Evolutionary conservation across 2,797 vertebrate genomes (phyloP).

Genomic region (Vipera latastei): DNA sequence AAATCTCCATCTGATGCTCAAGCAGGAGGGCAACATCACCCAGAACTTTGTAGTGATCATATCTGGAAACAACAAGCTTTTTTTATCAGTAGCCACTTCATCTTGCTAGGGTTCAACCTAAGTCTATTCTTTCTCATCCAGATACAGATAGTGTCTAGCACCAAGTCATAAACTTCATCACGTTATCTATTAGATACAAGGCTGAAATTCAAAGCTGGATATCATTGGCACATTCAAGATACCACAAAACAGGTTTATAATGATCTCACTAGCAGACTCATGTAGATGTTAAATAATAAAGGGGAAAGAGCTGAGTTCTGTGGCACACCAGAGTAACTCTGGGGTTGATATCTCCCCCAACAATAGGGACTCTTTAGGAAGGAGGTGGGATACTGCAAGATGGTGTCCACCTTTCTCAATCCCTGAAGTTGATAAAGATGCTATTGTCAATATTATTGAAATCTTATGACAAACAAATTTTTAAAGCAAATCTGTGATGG

Average conservation of each 20-base stretch:
- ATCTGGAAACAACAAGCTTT: neutral
- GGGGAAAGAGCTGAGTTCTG: neutral
- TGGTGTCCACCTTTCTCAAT: neutral
- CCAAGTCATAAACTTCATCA: neutral
- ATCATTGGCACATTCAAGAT: neutral
- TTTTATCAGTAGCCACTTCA: neutral
- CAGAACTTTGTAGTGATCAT: neutral
- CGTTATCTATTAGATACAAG: neutral
- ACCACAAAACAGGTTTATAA: neutral
- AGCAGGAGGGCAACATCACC: neutral
- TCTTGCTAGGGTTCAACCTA: neutral
- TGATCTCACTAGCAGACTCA: neutral
- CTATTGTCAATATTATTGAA: neutral
- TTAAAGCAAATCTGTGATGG: neutral
- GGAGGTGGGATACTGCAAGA: neutral
- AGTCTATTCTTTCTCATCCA: neutral
- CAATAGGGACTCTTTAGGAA: neutral
- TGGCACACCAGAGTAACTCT: neutral
- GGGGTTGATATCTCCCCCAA: neutral
- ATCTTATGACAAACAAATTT: neutral
- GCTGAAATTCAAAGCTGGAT: neutral
- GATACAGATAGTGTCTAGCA: neutral
- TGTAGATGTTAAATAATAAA: neutral
- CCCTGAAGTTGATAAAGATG: neutral
- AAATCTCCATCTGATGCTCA: neutral